Percentiles rank a stretch among this genome's conserved stretches.
phyloP scores from a whole-genome alignment of 2,888 invertebrate species.

The Cynaeus angustus region DNA sequence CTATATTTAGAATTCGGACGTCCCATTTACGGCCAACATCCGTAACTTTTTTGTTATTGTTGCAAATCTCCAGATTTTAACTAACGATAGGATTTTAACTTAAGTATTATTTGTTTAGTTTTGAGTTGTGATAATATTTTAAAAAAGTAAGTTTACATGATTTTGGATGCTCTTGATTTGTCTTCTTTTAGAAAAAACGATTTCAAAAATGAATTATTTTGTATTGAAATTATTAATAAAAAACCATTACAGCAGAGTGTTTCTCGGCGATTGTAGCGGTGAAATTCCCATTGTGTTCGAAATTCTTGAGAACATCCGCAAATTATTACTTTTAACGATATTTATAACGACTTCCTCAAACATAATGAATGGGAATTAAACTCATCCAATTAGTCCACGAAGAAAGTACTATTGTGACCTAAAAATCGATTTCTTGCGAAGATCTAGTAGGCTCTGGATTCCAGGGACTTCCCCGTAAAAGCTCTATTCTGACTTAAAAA shows the following conservation, averaged over 20 bases:
- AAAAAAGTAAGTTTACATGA: background rate
- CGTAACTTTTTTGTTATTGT: slow-evolving; percentile 1
- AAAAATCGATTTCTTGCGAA: background rate
- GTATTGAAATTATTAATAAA: slow-evolving; percentile 1
- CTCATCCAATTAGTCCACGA: background rate
- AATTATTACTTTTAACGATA: slow-evolving; percentile 13
- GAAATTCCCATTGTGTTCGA: slow-evolving; percentile 21
- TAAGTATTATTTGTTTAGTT: slow-evolving; percentile 3
- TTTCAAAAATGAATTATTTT: background rate
- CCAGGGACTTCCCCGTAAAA: too few relatives aligned
- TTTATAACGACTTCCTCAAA: slow-evolving; percentile 24
- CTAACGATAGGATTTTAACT: slow-evolving; percentile 1
- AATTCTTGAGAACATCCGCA: slow-evolving; percentile 31
- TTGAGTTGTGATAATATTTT: slow-evolving; percentile 2
- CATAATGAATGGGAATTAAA: slow-evolving; percentile 8
- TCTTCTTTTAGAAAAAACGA: background rate
- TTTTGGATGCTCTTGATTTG: background rate
- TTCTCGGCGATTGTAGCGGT: slow-evolving; percentile 5
- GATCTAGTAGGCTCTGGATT: slow-evolving; percentile 10
- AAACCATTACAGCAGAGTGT: background rate
- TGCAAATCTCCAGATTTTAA: slow-evolving; percentile 8
- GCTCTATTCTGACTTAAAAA: too few relatives aligned
- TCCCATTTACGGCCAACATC: background rate
- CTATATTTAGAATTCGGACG: slow-evolving; percentile 14
- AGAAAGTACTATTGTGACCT: background rate